Percentiles rank a stretch among this genome's conserved stretches.
These are phyloP conservation scores for Vanessa cardui DNA, from an alignment of 2,888 invertebrate species.

Conservation along the genomic window DNA sequence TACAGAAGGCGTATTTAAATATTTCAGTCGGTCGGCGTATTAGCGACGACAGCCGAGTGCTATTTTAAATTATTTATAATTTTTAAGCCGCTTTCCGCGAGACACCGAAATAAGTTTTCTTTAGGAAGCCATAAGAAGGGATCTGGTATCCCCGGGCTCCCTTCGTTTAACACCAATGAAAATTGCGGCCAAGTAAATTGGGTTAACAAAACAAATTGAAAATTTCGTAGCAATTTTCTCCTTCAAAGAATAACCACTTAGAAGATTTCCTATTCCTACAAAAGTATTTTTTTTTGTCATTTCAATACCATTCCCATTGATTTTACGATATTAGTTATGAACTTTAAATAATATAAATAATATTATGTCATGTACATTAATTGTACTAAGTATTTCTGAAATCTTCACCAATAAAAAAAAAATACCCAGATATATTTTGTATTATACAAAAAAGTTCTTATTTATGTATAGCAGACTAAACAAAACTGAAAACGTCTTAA, in stretches of 20 bases:
- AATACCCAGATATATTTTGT: no score
- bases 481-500: background rate
- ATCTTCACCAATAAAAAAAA: no score
- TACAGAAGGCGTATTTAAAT: slow-evolving; percentile 10
- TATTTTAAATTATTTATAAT: slow-evolving; percentile 29
- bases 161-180: slow-evolving; percentile 66
- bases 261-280: slow-evolving; percentile 40
- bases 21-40: background rate
- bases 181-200: slow-evolving; percentile 70
- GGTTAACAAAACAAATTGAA: slow-evolving; percentile 75
- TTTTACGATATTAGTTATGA: background rate
- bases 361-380: no score
- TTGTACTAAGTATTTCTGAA: no score
- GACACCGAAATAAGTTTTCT: slow-evolving; percentile 31
- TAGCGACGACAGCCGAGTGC: slow-evolving; percentile 1
- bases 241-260: slow-evolving; percentile 63
- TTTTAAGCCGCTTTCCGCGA: slow-evolving; percentile 30
- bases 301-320: background rate
- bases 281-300: slow-evolving; percentile 26
- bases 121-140: slow-evolving; percentile 38
- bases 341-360: background rate
- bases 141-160: slow-evolving; percentile 53
- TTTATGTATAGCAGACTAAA: no score
- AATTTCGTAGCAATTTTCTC: slow-evolving; percentile 76
- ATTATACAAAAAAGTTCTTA: no score